Percentiles rank a stretch among this genome's conserved stretches.
Evolutionary conservation across 2,888 invertebrate species (phyloP).

Genomic region (Phymatocera aterrima): DNA sequence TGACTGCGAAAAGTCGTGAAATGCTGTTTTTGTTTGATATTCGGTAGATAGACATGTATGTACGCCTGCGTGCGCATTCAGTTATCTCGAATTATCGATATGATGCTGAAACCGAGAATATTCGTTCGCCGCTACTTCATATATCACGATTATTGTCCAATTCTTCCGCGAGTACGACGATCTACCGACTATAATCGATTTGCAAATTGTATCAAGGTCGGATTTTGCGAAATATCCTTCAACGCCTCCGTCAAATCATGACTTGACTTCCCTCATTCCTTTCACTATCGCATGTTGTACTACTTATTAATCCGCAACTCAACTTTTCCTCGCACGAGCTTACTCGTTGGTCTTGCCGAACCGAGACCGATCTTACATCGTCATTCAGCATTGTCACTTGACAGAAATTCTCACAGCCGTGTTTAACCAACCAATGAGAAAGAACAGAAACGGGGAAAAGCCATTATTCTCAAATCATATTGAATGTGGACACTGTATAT

Average conservation of each 20-base stretch:
- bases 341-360: not conserved
- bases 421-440: not conserved
- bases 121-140: not conserved
- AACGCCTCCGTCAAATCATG: not conserved
- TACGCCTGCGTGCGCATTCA: no score
- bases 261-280: slow-evolving; percentile 8
- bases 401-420: not conserved
- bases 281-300: slow-evolving; percentile 7
- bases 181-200: no score
- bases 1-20: not conserved
- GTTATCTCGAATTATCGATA: not conserved
- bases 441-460: no score
- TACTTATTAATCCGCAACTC: not conserved
- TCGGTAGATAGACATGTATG: not conserved
- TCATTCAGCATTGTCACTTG: not conserved
- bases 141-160: not conserved
- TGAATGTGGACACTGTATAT: not conserved
- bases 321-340: not conserved
- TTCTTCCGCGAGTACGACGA: not conserved
- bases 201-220: slow-evolving; percentile 10
- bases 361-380: not conserved
- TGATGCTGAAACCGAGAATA: not conserved
- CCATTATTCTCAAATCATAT: no score
- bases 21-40: not conserved
- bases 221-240: slow-evolving; percentile 15